These are phyloP conservation scores for Trichoplusia ni DNA, from an alignment of 1,140 invertebrate species.

Conservation along the genomic window DNA sequence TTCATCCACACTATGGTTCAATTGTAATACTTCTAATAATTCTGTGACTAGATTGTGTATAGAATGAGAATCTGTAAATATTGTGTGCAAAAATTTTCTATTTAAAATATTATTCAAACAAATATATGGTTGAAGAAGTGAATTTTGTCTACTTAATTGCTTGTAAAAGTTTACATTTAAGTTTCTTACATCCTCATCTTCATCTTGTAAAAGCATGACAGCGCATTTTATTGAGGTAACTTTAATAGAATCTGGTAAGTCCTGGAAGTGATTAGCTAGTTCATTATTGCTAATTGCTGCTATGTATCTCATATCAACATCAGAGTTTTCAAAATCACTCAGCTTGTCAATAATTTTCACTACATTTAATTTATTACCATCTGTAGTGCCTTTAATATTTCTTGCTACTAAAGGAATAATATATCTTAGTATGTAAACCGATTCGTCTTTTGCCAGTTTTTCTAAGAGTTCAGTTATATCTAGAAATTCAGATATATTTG, in stretches of 20 bases:
- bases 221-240: constrained; percentile 60
- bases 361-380: constrained; percentile 44
- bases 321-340: constrained; percentile 54
- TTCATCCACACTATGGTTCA: constrained; percentile 42
- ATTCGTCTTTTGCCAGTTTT: constrained; percentile 32
- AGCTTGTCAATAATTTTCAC: constrained; percentile 54
- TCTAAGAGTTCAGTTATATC: constrained; percentile 34
- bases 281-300: constrained; percentile 69
- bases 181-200: constrained; percentile 72
- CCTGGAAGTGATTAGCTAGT: constrained; percentile 49
- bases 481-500: constrained; percentile 32
- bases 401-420: constrained; percentile 63
- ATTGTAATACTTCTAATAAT: constrained; percentile 42
- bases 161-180: constrained; percentile 58
- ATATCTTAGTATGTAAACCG: constrained; percentile 62
- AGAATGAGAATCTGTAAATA: constrained; percentile 44
- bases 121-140: constrained; percentile 59
- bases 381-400: constrained; percentile 35
- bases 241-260: constrained; percentile 55
- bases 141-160: constrained; percentile 41
- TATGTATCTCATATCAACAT: constrained; percentile 69
- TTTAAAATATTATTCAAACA: constrained; percentile 63
- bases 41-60: constrained; percentile 47
- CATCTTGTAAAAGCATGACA: constrained; percentile 74
- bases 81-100: constrained; percentile 47